Conservation (phyloP, 2,797 vertebrate species). For the Simalia tracyae region DNA sequence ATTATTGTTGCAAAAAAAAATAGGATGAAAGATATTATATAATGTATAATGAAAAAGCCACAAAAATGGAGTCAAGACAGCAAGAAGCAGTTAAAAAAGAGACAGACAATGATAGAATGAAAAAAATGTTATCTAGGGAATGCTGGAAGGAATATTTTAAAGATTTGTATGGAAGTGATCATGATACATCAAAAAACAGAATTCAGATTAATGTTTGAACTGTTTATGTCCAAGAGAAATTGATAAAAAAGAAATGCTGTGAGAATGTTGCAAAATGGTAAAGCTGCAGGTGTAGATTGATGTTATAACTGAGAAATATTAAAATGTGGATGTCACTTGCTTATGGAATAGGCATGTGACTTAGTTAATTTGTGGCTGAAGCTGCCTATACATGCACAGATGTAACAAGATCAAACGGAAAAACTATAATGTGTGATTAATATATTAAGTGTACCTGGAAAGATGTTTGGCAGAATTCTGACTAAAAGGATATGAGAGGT, state of each 20-base stretch:
- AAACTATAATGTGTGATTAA: neutral
- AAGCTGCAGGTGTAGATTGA: neutral
- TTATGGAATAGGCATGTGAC: neutral
- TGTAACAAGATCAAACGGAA: neutral
- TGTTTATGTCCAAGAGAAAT: neutral
- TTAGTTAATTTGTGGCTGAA: neutral
- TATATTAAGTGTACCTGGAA: neutral
- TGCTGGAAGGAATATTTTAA: neutral
- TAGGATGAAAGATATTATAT: neutral
- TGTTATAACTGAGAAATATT: neutral
- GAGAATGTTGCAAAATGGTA: neutral
- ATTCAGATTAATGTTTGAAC: neutral
- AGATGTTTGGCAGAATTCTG: neutral
- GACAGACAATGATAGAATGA: neutral
- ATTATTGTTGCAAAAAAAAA: neutral
- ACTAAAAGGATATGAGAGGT: neutral
- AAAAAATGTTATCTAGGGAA: neutral
- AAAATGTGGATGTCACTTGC: neutral
- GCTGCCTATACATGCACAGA: neutral
- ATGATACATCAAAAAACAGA: neutral
- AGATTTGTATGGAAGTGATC: neutral
- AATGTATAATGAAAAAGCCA: neutral
- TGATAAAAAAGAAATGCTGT: neutral
- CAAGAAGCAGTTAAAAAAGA: neutral
- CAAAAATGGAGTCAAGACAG: neutral